Conservation (phyloP, 2,797 vertebrate genomes). For the Esox lucius region DNA sequence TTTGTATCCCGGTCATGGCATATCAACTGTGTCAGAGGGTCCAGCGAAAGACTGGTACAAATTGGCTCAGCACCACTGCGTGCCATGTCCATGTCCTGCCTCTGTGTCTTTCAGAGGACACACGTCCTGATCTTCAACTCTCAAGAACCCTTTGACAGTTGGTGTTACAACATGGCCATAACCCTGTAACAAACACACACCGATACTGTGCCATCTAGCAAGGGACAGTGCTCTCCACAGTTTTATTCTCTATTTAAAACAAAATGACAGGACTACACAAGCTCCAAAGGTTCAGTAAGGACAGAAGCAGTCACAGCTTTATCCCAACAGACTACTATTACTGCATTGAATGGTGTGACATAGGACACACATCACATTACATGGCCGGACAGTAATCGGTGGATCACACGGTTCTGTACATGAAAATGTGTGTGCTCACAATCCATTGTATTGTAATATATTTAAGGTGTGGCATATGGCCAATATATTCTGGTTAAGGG, state of each 20-base stretch:
- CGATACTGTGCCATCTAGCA: not conserved
- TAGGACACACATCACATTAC: not conserved
- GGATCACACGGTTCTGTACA: not conserved
- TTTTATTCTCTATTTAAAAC: not conserved
- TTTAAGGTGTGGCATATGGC: not conserved
- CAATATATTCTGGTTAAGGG: no score
- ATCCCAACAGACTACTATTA: not conserved
- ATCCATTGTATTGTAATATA: not conserved
- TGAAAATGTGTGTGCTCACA: not conserved
- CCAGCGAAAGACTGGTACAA: no score
- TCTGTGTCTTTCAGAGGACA: no score
- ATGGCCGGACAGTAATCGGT: not conserved
- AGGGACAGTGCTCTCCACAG: not conserved
- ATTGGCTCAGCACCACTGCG: no score
- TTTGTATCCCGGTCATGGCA: no score
- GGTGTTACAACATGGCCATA: no score
- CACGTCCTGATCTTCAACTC: no score
- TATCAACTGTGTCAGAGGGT: no score
- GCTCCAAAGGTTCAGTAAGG: no score
- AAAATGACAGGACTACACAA: not conserved
- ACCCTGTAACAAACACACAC: no score
- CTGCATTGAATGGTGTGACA: not conserved
- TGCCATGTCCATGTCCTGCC: no score
- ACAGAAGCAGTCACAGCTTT: not conserved
- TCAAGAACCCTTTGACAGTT: no score